A percentile compares a stretch with the other conserved stretches of the same genome.
Conservation (phyloP, 2,888 invertebrate genomes). For the Allolobophora icterica region DNA sequence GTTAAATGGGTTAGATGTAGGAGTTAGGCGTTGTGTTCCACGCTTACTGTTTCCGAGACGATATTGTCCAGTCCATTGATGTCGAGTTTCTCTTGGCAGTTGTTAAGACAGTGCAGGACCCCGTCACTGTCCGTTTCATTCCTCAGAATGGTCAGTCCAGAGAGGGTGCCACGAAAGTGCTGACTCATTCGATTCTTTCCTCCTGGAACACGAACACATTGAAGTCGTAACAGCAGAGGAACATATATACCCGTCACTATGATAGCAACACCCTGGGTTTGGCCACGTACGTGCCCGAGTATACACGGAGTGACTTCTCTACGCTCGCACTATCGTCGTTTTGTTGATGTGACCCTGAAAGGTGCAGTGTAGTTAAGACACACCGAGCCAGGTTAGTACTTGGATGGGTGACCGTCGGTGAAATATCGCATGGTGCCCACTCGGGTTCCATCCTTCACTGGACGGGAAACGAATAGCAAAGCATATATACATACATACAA, state of each 20-base stretch:
- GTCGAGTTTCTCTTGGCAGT: constrained; percentile 64
- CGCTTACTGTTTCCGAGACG: constrained; percentile 76
- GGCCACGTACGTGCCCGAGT: background rate
- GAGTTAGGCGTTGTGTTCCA: background rate
- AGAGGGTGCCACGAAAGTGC: constrained; percentile 85
- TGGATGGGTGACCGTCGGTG: no score
- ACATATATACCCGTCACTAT: background rate
- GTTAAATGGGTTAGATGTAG: background rate
- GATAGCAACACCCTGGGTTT: background rate
- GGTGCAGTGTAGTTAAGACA: no score
- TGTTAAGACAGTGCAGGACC: constrained; percentile 62
- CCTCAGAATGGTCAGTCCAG: constrained; percentile 79
- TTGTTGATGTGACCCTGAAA: no score
- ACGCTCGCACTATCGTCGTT: no score
- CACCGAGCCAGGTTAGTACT: no score
- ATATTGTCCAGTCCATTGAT: constrained; percentile 78
- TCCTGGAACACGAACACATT: constrained; percentile 67
- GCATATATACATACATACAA: no score
- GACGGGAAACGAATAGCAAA: no score
- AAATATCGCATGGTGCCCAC: no score
- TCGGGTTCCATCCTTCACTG: no score
- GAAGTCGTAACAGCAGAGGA: background rate
- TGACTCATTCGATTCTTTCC: constrained; percentile 89
- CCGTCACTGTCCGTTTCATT: constrained; percentile 61
- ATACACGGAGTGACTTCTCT: no score